Evolutionary conservation across 1,140 invertebrate species (phyloP).

Genomic region (Drosophila gunungcola): DNA sequence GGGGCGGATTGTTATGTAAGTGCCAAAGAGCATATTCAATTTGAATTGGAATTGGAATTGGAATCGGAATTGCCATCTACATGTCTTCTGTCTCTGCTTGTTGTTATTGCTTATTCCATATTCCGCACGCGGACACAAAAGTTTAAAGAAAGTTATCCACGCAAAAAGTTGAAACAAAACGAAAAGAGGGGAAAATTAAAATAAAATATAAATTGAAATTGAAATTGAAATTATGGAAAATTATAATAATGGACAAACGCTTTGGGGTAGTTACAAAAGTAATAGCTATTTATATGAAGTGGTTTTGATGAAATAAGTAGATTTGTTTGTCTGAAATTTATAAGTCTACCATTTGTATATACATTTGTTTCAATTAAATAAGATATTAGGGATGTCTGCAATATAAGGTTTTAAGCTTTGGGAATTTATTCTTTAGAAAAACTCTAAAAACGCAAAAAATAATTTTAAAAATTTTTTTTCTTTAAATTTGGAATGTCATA

Average conservation of each 20-base stretch:
- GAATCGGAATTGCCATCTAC: slow-evolving; percentile 13
- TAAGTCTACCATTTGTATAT: too few species aligned
- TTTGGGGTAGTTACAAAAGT: background rate
- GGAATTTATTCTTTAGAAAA: too few species aligned
- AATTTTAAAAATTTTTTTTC: too few species aligned
- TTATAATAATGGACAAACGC: slow-evolving; percentile 8
- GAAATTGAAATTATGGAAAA: slow-evolving; percentile 21
- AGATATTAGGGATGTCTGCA: too few species aligned
- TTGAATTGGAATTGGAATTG: slow-evolving; percentile 53
- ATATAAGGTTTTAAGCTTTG: too few species aligned
- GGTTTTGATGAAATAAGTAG: background rate
- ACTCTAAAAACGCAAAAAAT: too few species aligned
- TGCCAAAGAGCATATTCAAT: slow-evolving; percentile 63
- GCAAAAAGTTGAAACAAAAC: slow-evolving; percentile 18
- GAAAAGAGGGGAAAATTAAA: slow-evolving; percentile 18
- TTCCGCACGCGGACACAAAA: slow-evolving; percentile 41
- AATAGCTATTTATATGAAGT: too few species aligned
- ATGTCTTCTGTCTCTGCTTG: slow-evolving; percentile 1
- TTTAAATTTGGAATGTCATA: too few species aligned
- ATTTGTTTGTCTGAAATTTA: too few species aligned
- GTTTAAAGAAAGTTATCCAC: slow-evolving; percentile 57
- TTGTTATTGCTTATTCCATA: slow-evolving; percentile 39
- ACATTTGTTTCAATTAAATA: too few species aligned
- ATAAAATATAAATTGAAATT: slow-evolving; percentile 13
- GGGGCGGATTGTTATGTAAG: slow-evolving; percentile 60